Evolutionary conservation across 2,888 invertebrate species (phyloP).

Genomic region (Lepidocyrtinus sp.): DNA sequence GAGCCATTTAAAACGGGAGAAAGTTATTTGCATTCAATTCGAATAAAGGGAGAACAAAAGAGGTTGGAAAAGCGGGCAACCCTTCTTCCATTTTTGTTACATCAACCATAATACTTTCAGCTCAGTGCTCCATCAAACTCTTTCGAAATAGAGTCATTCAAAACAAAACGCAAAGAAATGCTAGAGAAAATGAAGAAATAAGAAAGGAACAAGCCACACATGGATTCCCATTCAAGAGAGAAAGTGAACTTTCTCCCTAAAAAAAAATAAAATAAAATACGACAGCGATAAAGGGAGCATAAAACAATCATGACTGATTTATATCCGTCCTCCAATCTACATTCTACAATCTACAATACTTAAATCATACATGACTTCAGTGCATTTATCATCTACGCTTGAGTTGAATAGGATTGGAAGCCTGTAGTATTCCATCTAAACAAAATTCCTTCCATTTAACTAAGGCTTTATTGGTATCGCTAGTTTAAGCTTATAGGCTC

Average conservation of each 20-base stretch:
- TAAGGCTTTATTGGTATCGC: too few relatives aligned
- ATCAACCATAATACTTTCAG: neutral
- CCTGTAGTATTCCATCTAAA: too few relatives aligned
- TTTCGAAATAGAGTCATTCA: constrained; percentile 18
- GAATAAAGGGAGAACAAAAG: constrained; percentile 17
- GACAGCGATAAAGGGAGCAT: constrained; percentile 42
- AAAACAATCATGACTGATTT: constrained; percentile 56
- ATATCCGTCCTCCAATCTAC: constrained; percentile 36
- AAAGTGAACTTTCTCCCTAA: neutral
- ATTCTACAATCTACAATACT: too few relatives aligned
- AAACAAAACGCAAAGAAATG: neutral
- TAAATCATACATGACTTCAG: constrained; percentile 32
- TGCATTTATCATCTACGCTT: constrained; percentile 55
- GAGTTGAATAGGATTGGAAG: constrained; percentile 35
- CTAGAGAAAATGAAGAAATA: neutral
- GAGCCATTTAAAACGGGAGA: neutral
- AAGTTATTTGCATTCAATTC: neutral
- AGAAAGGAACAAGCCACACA: neutral
- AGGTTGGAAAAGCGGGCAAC: neutral
- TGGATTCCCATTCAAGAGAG: too few relatives aligned
- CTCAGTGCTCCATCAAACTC: neutral
- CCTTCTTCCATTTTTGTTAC: neutral
- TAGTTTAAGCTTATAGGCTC: neutral
- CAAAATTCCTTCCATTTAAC: too few relatives aligned
- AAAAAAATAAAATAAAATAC: neutral